phyloP scores from a whole-genome alignment of 2,797 vertebrate genomes.

The Pipistrellus pipistrellus region DNA sequence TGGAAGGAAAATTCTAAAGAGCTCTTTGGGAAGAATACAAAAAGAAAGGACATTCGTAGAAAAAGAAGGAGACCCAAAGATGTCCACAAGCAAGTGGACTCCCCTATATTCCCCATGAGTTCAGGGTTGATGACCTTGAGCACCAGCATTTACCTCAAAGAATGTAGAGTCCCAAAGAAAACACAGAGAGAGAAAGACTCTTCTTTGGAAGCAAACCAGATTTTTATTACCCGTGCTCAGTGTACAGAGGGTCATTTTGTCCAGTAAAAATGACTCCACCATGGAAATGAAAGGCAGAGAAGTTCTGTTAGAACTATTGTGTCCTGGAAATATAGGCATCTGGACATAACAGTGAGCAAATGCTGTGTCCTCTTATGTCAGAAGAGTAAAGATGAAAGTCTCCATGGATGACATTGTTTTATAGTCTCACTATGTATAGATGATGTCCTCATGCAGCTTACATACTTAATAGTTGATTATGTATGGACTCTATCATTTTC shows the following conservation, averaged over 20 bases:
- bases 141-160: background rate
- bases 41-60: too few species aligned
- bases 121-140: accelerated
- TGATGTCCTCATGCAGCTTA: too few species aligned
- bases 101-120: background rate
- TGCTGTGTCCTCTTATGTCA: background rate
- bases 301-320: accelerated
- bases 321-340: background rate
- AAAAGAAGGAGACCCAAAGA: background rate
- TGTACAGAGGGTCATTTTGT: background rate
- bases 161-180: background rate
- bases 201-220: background rate
- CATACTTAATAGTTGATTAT: accelerated
- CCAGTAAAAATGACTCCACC: background rate
- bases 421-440: accelerated
- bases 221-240: background rate
- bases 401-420: accelerated
- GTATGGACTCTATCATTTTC: background rate
- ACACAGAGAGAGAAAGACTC: too few species aligned
- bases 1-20: background rate
- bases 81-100: too few species aligned
- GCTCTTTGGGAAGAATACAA: background rate
- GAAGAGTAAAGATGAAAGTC: background rate
- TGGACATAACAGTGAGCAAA: background rate
- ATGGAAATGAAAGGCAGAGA: background rate